A percentile compares a stretch with the other conserved stretches of the same genome.
phyloP scores from a whole-genome alignment of 1,140 invertebrate species.

The Zaprionus kolodkinae region DNA sequence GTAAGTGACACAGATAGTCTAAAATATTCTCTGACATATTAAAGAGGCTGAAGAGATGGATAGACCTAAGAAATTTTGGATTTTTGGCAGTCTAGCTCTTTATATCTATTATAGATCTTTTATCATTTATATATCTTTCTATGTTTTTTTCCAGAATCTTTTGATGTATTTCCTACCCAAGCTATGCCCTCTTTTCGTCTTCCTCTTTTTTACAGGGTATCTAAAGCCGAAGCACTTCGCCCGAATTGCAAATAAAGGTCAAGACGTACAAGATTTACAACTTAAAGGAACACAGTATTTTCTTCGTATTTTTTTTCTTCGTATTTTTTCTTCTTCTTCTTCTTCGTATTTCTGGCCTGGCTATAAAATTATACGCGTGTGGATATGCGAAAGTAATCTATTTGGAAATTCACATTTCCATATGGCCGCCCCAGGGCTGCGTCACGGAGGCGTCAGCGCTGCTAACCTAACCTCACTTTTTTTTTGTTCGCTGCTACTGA shows the following conservation, averaged over 20 bases:
- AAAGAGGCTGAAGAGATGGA: no score
- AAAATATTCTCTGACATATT: no score
- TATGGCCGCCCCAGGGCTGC: background rate
- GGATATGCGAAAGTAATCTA: background rate
- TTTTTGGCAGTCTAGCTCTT: no score
- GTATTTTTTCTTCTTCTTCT: background rate
- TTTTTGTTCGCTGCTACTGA: background rate
- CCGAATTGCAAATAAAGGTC: constrained; percentile 6
- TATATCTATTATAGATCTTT: background rate
- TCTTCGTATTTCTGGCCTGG: background rate
- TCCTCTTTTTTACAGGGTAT: background rate
- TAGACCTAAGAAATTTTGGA: no score
- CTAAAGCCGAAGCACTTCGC: background rate
- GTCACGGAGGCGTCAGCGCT: constrained; percentile 2
- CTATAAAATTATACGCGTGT: background rate
- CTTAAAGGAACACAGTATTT: constrained; percentile 1
- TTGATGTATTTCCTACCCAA: no score
- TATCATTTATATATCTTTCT: background rate
- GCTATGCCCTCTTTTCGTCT: background rate
- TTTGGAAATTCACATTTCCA: constrained; percentile 5
- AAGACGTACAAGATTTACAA: constrained; percentile 10
- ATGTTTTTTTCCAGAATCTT: no score
- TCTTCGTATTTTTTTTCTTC: background rate
- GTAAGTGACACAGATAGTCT: no score
- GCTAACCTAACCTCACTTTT: background rate